Evolutionary conservation across 2,888 invertebrate genomes (phyloP), one percentile per base, ranked within the genome.

Genomic region (Orthonychiurus folsomi): DNA sequence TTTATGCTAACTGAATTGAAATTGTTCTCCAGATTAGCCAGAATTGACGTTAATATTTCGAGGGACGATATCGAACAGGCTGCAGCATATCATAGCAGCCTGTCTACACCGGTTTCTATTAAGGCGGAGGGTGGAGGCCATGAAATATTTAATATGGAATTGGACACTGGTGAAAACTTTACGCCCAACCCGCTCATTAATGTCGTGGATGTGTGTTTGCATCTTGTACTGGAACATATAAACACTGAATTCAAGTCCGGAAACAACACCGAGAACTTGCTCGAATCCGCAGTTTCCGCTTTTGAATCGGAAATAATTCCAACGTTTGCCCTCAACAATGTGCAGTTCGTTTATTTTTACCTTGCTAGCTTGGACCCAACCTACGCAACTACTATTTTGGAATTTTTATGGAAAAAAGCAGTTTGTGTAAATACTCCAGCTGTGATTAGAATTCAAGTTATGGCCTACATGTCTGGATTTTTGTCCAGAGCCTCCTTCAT

Each of bases 251-350:
- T 48, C 3, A 84, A 85, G 75, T 78, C 80, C 15, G n/a, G n/a
- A n/a, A n/a, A n/a, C n/a, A n/a, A n/a, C n/a, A n/a, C n/a, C n/a
- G n/a, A n/a, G n/a, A n/a, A n/a, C n/a, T 74, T 86, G 24, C 86
- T 84, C 74, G 76, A 80, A 47, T 83, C 85, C 66, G 70, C 86
- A 56, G 74, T 90, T 65, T 79, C 79, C 65, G 82, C 86, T 1
- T 95, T 94, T 77, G 89, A 93, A 73, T 84, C 83, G 73, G 80
- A 88, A 48, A 83, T 95, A 68, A 77, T 95, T 64, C 88, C 88
- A 1, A 92, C 92, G 1, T 86, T 91, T 77, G 88, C 87, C 27
- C 87, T 87, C 47, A 84, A 85, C 75, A 88, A 89, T 75, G 82
- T 86, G 1, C 91, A 89, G 77, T 91, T 86, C 76, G 74, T 86